Base-by-base conservation (phyloP, 2,113 vertebrate species). In the Amia ocellicauda region DNA sequence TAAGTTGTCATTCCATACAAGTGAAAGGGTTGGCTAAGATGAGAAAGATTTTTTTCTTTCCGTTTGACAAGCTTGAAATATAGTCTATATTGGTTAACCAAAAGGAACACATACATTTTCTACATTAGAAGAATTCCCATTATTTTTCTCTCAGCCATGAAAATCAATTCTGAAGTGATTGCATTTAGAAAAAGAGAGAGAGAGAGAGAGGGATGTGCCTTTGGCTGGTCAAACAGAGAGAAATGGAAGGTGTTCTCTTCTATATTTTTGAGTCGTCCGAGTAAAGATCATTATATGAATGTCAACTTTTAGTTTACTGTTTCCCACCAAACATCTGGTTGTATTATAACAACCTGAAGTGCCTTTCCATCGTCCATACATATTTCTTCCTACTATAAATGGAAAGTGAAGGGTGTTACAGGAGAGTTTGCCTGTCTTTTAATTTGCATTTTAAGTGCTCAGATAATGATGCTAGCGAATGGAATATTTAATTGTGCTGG, bases 131-230 rank as follows among this genome's bases (percentile, higher is more conserved):
- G 89, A 93, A 95, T 96, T 94, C 93, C 89, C 92, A 95, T 96
- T 97, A 95, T 95, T 94, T 95, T 92, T 93, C 90, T 89, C 83
- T 96, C 91, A 94, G 91, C 93, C 93, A 93, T 96, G 93, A 94
- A 96, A 96, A 96, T 97, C 90, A 90, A 97, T 95, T 96, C 90
- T 92, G 90, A 94, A 95, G 91, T 93, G 93, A 98, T 94, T 97
- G 92, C 84, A 87, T 88, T 94, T 89, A 82, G 86, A 92, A 84
- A 80, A 75, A 78, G 75, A 81, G 72, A 75, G 42, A 49, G 53
- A 66, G 69, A 79, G 79, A 83, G 69, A 78, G 82, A 86, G 86
- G 93, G 91, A 93, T 89, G 88, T 87, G 87, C 71, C 83, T 91
- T 89, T 93, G 93, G 91, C 91, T 93, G 88, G 84, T 91, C 84